Evolutionary conservation across 2,888 invertebrate species (phyloP).

Genomic region (Chydorus sphaericus): DNA sequence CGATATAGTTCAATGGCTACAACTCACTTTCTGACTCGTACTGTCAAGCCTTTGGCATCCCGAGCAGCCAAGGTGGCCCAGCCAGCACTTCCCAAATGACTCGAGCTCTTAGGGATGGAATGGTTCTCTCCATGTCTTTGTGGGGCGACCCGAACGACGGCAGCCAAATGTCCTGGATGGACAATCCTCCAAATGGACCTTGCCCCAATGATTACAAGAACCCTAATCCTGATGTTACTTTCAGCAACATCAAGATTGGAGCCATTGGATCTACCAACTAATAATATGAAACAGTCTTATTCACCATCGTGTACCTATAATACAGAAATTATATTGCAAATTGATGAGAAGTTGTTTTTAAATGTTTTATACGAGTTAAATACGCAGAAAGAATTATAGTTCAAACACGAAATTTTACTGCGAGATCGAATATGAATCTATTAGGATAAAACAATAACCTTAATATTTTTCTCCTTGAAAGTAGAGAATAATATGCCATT

Average conservation of each 20-base stretch:
- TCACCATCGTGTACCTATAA: no score
- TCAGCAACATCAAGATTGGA: slow-evolving; percentile 6
- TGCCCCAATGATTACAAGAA: neutral
- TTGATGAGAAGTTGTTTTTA: no score
- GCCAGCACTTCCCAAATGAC: neutral
- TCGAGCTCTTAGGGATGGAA: neutral
- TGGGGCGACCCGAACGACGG: slow-evolving; percentile 3
- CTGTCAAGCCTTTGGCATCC: neutral
- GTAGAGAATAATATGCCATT: no score
- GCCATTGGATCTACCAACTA: slow-evolving; percentile 3
- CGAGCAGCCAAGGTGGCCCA: neutral
- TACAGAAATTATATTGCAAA: no score
- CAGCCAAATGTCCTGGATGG: neutral
- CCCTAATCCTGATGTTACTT: neutral
- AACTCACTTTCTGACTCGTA: neutral
- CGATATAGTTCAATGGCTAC: neutral
- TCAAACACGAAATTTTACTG: no score
- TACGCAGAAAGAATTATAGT: no score
- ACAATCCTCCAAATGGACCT: neutral
- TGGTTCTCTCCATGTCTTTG: neutral
- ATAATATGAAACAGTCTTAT: no score
- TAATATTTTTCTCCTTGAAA: no score
- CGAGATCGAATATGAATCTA: no score
- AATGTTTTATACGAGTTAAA: no score
- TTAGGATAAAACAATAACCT: no score